Evolutionary conservation across 2,797 vertebrate species (phyloP), one percentile per base, ranked within the genome.

Genomic region (Adrianichthys oophorus): DNA sequence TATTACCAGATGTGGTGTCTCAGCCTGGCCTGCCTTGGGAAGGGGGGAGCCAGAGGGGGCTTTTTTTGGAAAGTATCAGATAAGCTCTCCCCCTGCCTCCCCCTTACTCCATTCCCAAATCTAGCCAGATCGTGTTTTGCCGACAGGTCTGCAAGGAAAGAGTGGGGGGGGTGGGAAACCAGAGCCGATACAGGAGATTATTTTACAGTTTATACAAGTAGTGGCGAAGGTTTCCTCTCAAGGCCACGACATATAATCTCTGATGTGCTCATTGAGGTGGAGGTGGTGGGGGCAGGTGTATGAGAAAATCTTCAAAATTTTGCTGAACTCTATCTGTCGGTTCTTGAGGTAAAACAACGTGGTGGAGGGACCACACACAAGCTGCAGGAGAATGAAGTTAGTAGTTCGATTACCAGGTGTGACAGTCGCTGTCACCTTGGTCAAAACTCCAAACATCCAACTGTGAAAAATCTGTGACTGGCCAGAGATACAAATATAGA

Each of bases 1-100:
- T 96, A 90, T 95, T 95, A 95, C 94, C 95, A 98, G 93, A 98
- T 97, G 95, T 97, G 95, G 91, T 93, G 93, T 95, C 94, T 95
- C 94, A 94, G 93, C 93, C 92, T 92, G 87, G 92, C 92, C 92
- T 92, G 89, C 85, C 49, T 74, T 90, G 90, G 88, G 18, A 83
- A 93, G 92, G 74, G 89, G 83, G 91, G 90, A 74, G 80, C 75
- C 71, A 50, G 73, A 48, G 84, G 76, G 88, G 82, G 92, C 87
- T 89, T 90, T 92, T 92, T 92, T 91, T 88, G 89, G 69, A 94
- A 94, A 90, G 93, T 97, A 96, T 98, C 95, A 95, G 95, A 97
- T 97, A 96, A 96, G 87, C 93, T 74, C 86, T 66, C 74, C 69
- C 62, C 74, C 85, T 79, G 92, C 73, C 87, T 68, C 74, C 70